phyloP scores from a whole-genome alignment of 1,140 invertebrate genomes.

The Orchesella cincta region DNA sequence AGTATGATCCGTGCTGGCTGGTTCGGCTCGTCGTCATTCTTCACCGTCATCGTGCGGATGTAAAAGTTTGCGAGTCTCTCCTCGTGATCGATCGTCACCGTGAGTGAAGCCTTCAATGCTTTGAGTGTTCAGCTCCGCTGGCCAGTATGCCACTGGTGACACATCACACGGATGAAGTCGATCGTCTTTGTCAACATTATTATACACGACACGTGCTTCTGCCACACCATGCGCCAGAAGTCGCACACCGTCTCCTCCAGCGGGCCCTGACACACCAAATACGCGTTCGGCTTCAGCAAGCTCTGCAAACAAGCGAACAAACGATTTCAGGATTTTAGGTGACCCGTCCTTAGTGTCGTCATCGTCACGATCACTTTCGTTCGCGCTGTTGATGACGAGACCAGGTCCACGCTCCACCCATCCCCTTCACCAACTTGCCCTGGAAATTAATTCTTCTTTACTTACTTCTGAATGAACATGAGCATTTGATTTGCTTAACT shows the following conservation, averaged over 20 bases:
- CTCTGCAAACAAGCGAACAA: conserved; percentile 69
- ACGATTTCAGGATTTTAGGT: conserved; percentile 88
- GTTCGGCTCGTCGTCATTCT: conserved; percentile 61
- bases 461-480: too few relatives aligned
- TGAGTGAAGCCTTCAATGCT: conserved; percentile 82
- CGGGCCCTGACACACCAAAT: conserved; percentile 90
- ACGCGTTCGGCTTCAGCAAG: conserved; percentile 87
- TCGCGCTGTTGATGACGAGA: conserved; percentile 66
- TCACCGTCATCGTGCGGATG: conserved; percentile 80
- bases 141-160: conserved; percentile 76
- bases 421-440: conserved; percentile 98
- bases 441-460: too few relatives aligned
- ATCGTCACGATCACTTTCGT: conserved; percentile 97
- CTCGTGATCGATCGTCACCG: conserved; percentile 80
- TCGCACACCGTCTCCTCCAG: conserved; percentile 86
- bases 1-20: conserved; percentile 74
- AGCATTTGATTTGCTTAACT: conserved; percentile 58
- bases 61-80: conserved; percentile 90
- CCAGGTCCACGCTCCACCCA: conserved; percentile 98
- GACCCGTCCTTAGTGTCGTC: conserved; percentile 87
- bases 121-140: conserved; percentile 80
- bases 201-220: conserved; percentile 84
- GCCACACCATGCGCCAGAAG: conserved; percentile 97
- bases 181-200: conserved; percentile 97
- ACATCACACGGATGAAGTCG: conserved; percentile 82